phyloP scores from a whole-genome alignment of 2,113 vertebrate species.

The Pygoscelis adeliae region DNA sequence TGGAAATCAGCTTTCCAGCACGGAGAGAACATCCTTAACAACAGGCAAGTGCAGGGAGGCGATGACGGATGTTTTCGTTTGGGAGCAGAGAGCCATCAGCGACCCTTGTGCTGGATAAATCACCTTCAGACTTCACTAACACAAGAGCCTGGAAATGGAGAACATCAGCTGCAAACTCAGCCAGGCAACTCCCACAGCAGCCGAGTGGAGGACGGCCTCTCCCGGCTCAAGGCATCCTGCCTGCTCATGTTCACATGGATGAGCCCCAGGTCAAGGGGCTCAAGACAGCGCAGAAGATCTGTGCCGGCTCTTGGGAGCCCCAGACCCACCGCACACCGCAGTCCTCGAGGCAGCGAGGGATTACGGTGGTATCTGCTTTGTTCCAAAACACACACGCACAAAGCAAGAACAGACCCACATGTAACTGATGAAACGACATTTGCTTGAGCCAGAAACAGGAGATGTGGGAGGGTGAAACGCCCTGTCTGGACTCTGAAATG shows the following conservation, averaged over 20 bases:
- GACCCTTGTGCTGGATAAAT: neutral
- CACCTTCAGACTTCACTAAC: neutral
- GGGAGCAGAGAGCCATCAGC: neutral
- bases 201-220: rapidly evolving
- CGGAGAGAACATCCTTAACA: neutral
- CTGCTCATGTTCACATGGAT: rapidly evolving
- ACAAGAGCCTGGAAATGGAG: neutral
- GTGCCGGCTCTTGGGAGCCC: neutral
- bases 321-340: neutral
- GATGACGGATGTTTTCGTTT: neutral
- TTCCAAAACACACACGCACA: neutral
- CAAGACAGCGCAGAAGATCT: neutral
- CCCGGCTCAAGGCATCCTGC: neutral
- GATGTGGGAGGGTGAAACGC: neutral
- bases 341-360: neutral
- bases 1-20: neutral
- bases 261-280: neutral
- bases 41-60: neutral
- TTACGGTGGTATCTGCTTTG: neutral
- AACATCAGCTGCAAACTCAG: neutral
- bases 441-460: neutral
- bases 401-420: neutral
- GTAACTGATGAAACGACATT: neutral
- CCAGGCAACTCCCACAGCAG: neutral
- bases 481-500: neutral